Percentiles rank a stretch among this genome's conserved stretches.
Evolutionary conservation across 2,888 invertebrate species (phyloP).

Genomic region (Mesorhabditis belari): DNA sequence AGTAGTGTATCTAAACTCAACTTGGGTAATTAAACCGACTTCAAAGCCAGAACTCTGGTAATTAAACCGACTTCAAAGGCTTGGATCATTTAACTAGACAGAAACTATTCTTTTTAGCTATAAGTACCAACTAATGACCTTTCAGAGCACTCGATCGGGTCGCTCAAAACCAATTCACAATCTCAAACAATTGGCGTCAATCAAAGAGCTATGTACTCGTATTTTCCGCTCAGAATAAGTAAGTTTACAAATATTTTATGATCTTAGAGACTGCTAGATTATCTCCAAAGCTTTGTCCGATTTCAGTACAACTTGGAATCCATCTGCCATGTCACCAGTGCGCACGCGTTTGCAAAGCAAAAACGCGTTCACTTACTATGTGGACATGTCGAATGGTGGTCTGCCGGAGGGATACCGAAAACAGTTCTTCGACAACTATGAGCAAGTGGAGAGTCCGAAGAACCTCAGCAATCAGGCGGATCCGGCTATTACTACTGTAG

Average conservation of each 20-base stretch:
- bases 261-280: background rate
- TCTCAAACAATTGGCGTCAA: background rate
- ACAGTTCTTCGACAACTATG: background rate
- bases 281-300: background rate
- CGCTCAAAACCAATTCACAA: background rate
- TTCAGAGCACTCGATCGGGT: background rate
- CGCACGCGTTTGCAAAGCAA: background rate
- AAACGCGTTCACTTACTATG: background rate
- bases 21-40: too few species aligned
- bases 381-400: background rate
- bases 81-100: too few species aligned
- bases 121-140: background rate
- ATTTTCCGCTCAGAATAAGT: background rate
- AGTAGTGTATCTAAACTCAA: too few species aligned
- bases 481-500: background rate
- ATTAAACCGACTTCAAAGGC: too few species aligned
- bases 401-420: background rate
- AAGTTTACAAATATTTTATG: background rate
- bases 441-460: background rate
- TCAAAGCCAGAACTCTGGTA: too few species aligned
- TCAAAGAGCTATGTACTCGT: background rate
- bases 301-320: background rate
- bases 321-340: background rate
- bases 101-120: background rate
- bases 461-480: background rate